A percentile compares a stretch with the other conserved stretches of the same genome.
phyloP scores from a whole-genome alignment of 2,113 vertebrate genomes.

The Pelmatolapia mariae region DNA sequence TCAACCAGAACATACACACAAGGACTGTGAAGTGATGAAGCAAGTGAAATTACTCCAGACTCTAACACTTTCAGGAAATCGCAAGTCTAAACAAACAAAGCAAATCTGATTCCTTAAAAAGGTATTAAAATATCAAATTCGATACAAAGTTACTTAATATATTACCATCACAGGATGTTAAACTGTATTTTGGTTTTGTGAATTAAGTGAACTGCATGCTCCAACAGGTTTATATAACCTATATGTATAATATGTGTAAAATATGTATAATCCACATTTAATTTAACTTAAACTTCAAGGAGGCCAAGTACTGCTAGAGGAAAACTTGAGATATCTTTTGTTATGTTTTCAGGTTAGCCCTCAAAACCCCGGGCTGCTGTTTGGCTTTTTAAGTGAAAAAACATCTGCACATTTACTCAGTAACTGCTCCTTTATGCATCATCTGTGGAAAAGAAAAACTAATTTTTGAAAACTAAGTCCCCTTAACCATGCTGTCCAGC shows the following conservation, averaged over 20 bases:
- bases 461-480: neutral
- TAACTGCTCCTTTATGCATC: neutral
- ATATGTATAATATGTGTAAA: neutral
- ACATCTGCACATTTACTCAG: neutral
- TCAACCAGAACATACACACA: neutral
- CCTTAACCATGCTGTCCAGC: neutral
- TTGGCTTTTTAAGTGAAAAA: neutral
- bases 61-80: neutral
- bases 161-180: neutral
- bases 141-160: neutral
- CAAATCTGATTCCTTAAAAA: neutral
- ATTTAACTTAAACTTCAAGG: neutral
- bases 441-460: neutral
- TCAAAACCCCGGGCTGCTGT: fast-evolving
- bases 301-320: neutral
- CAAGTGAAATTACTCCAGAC: neutral
- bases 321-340: neutral
- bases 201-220: neutral
- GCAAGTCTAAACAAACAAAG: neutral
- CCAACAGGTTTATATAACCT: neutral
- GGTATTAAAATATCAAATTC: neutral
- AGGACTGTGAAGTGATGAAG: neutral
- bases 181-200: neutral
- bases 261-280: neutral
- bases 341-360: neutral